Evolutionary conservation across 2,888 invertebrate species (phyloP), one percentile per base, ranked within the genome.

Genomic region (Colletes collaris): DNA sequence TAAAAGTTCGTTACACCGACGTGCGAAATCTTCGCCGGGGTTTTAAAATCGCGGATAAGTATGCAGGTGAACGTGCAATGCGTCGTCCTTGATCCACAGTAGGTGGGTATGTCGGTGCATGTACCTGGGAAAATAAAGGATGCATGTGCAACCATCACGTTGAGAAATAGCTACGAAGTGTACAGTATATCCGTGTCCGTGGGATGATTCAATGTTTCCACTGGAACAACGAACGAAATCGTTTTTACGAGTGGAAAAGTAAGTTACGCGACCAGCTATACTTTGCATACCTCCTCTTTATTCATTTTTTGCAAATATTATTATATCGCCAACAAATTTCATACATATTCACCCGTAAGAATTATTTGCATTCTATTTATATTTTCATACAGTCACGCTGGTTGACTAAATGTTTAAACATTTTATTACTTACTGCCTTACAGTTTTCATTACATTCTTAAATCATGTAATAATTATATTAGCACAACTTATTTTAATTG

Each of bases 31-130:
- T 63, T 65, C 16, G 62, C 27, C 63, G 27, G 40, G 64, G 58
- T 71, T 71, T 70, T 64, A 71, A 70, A 70, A 67, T 64, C 67
- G 55, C 80, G 62, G 37, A 68, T 70, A 55, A 70, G 55, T 58
- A 67, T 67, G 80, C 80, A 78, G 73, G 74, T 74, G 66, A 67
- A 64, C 70, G 74, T 67, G 80, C 80, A 46, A 52, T 64, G 65
- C 67, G 49, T 69, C 81, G 81, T 81, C 81, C 81, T 82, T 82
- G 81, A 82, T 82, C 81, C 81, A 67, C 76, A 76, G 81, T 76
- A 70, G 81, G 81, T 76, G 81, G 81, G 72, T 76, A 76, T n/a
- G 66, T 73, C 53, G 76, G 73, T 81, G 72, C 81, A 60, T 81
- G 81, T 80, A 76, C 16, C 66, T 59, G 71, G 60, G 69, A 75